Evolutionary conservation across 2,113 vertebrate genomes (phyloP).

Genomic region (Nothoprocta pentlandii): DNA sequence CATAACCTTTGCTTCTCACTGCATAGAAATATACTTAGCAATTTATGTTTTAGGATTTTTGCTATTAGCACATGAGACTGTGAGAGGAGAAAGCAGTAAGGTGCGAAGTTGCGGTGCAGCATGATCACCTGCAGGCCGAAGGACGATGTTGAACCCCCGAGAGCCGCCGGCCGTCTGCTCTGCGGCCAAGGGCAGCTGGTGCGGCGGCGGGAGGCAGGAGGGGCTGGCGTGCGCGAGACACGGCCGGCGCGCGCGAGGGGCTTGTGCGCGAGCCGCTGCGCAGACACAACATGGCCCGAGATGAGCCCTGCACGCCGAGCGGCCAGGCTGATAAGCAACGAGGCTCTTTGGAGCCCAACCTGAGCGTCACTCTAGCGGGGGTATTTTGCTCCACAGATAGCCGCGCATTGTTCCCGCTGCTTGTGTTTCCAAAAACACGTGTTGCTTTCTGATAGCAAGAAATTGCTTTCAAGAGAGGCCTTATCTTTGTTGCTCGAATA

Average conservation of each 20-base stretch:
- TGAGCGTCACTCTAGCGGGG: neutral
- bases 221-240: too few relatives aligned
- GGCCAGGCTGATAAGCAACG: constrained; percentile 40
- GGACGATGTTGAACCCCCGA: constrained; percentile 12
- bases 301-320: constrained; percentile 23
- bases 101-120: neutral
- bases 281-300: constrained; percentile 40
- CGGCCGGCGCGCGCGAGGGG: too few relatives aligned
- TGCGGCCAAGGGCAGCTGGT: constrained; percentile 38
- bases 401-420: constrained; percentile 29
- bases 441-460: constrained; percentile 50
- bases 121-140: neutral
- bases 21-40: constrained; percentile 30
- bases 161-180: neutral
- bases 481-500: neutral
- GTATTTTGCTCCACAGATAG: constrained; percentile 23
- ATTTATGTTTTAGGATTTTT: constrained; percentile 30
- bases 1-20: constrained; percentile 1
- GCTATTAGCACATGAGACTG: constrained; percentile 18
- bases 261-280: neutral
- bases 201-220: constrained; percentile 1
- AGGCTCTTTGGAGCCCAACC: neutral
- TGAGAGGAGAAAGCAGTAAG: neutral
- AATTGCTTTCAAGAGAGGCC: neutral
- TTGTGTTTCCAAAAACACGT: neutral